Base-by-base conservation (phyloP, 2,797 vertebrate genomes). In the Botia kubotai region DNA sequence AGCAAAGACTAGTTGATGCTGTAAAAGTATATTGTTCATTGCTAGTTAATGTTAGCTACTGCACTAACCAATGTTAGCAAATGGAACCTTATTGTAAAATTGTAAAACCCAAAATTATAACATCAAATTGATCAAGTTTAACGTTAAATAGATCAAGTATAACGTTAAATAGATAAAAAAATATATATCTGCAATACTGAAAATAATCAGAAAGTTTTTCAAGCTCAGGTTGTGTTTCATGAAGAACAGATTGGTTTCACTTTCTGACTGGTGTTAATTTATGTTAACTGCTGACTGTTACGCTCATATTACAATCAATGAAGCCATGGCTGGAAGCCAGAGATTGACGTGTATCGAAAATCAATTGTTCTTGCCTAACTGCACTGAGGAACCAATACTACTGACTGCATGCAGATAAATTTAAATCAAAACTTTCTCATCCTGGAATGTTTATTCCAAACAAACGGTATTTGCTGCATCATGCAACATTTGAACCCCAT, bases 191-290 rank as follows among this genome's bases (percentile, higher is more conserved):
- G 55, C 76, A 71, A 50, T 78, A 50, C 57, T 33, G 67, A 57
- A 70, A 52, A 62, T 8, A 52, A 70, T 46, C 6, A 3, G 11
- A 36, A 71, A 3, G 67, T 79, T 70, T 78, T 78, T 70, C 62
- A 21, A 46, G 53, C 68, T n/a, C 46, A 63, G 77, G 26, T 79
- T 71, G 57, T 14, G 65, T 77, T 77, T 60, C 75, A n/a, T 17
- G 55, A 77, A 86, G 80, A 79, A 85, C 77, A 82, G 87, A 82
- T 73, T 81, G 79, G 87, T 85, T 91, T 91, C 90, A 75, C 85
- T 88, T 60, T 29, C 90, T 88, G 89, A 85, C 83, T 39, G 83
- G 86, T 90, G 89, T 84, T 90, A 91, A 93, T 94, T 92, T 93
- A 93, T 92, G 90, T 89, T 90, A 81, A 87, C 88, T 78, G 86